phyloP scores from a whole-genome alignment of 2,797 vertebrate genomes.

The Sparidentex hasta region DNA sequence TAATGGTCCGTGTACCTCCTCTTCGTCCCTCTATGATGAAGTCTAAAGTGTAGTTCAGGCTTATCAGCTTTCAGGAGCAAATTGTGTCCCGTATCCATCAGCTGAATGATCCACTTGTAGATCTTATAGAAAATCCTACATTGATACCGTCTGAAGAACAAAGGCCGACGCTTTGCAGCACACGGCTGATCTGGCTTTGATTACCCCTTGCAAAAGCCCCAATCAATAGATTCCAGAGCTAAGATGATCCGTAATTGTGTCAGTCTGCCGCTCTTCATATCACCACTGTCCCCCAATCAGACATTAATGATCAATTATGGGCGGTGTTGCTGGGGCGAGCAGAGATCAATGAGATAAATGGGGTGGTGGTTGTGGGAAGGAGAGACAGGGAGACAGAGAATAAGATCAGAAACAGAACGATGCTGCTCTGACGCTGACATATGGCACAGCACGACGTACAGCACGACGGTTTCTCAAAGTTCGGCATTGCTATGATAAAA shows the following conservation, averaged over 20 bases:
- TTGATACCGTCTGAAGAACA: constrained; percentile 16
- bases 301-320: constrained; percentile 71
- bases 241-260: constrained; percentile 63
- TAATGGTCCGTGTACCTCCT: not conserved
- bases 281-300: constrained; percentile 53
- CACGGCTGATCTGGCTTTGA: constrained; percentile 55
- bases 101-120: constrained; percentile 14
- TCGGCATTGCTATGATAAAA: not conserved
- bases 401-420: not conserved
- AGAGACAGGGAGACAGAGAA: not conserved
- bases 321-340: constrained; percentile 44
- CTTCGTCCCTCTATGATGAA: not conserved
- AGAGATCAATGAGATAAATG: constrained; percentile 55
- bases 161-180: constrained; percentile 32
- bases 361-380: constrained; percentile 20
- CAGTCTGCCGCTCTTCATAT: constrained; percentile 65
- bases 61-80: constrained; percentile 16
- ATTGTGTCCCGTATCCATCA: constrained; percentile 15
- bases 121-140: constrained; percentile 22
- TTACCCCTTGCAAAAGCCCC: constrained; percentile 59
- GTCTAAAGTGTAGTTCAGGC: not conserved
- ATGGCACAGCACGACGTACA: not conserved
- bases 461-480: not conserved
- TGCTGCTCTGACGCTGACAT: not conserved
- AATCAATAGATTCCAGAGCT: constrained; percentile 70